Conservation (phyloP, 1,140 invertebrate genomes). For the Matsumurasca onukii region DNA sequence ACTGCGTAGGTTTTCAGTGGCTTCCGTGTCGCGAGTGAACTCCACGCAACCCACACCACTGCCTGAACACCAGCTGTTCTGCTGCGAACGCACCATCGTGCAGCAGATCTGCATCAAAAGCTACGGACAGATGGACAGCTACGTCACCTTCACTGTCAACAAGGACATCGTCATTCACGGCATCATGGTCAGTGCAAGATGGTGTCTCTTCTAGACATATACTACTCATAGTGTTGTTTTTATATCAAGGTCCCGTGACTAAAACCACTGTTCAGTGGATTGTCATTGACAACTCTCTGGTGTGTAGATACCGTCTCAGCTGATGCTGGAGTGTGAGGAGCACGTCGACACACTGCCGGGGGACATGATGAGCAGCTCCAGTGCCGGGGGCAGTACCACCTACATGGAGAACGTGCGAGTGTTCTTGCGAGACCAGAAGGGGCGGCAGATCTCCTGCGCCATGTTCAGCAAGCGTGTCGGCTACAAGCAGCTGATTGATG, state of each 20-base stretch:
- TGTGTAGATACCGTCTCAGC: constrained; percentile 55
- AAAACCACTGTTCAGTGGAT: too few species aligned
- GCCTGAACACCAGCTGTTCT: constrained; percentile 11
- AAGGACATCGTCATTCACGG: constrained; percentile 35
- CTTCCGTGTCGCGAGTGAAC: constrained; percentile 35
- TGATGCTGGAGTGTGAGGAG: constrained; percentile 51
- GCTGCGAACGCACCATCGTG: constrained; percentile 9
- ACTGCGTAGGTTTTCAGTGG: constrained; percentile 62
- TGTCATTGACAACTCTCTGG: too few species aligned
- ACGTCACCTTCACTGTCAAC: constrained; percentile 25
- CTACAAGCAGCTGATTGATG: constrained; percentile 67
- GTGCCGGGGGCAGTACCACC: constrained; percentile 39
- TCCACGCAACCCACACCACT: constrained; percentile 11
- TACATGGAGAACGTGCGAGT: constrained; percentile 48
- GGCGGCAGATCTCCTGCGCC: constrained; percentile 44
- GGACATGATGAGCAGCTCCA: background rate
- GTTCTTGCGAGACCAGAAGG: constrained; percentile 45
- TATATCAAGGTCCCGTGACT: too few species aligned
- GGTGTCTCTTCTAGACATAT: too few species aligned
- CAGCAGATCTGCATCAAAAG: constrained; percentile 43
- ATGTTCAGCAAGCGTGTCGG: constrained; percentile 48
- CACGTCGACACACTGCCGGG: constrained; percentile 46
- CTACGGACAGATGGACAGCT: constrained; percentile 37
- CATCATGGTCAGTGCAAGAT: constrained; percentile 25
- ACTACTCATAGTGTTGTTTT: too few species aligned